These are phyloP conservation scores for Drosophila mimetica DNA, from an alignment of 2,888 invertebrate genomes.

Conservation along the genomic window DNA sequence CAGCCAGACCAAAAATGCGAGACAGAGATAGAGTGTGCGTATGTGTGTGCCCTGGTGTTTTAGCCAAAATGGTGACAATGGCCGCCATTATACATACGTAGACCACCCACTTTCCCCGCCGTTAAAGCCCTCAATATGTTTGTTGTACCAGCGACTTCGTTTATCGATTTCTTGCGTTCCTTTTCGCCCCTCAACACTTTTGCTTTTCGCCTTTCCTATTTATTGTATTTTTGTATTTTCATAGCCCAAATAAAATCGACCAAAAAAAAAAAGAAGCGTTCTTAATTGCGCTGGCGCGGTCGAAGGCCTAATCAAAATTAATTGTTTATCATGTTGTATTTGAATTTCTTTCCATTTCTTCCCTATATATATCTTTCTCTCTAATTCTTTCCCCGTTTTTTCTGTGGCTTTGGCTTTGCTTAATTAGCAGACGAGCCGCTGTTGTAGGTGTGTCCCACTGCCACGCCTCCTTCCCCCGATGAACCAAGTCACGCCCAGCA, in stretches of 20 bases:
- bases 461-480: constrained; percentile 31
- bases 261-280: constrained; percentile 19
- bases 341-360: constrained; percentile 61
- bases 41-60: constrained; percentile 25
- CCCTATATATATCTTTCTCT: constrained; percentile 30
- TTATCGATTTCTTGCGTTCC: constrained; percentile 48
- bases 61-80: constrained; percentile 73
- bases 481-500: constrained; percentile 68
- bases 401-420: constrained; percentile 51
- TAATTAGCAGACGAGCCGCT: constrained; percentile 72
- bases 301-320: constrained; percentile 80
- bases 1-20: constrained; percentile 31
- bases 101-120: constrained; percentile 48
- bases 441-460: constrained; percentile 66
- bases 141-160: constrained; percentile 24
- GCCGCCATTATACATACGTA: constrained; percentile 69
- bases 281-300: constrained; percentile 70
- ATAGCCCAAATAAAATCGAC: constrained; percentile 11
- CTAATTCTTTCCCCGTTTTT: constrained; percentile 30
- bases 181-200: constrained; percentile 31
- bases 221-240: constrained; percentile 12
- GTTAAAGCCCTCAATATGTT: constrained; percentile 51
- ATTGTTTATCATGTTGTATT: constrained; percentile 81
- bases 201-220: constrained; percentile 34
- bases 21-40: constrained; percentile 10